A percentile compares a stretch with the other conserved stretches of the same genome.
Evolutionary conservation across 2,888 invertebrate genomes (phyloP).

Genomic region (Apotomis betuletana): DNA sequence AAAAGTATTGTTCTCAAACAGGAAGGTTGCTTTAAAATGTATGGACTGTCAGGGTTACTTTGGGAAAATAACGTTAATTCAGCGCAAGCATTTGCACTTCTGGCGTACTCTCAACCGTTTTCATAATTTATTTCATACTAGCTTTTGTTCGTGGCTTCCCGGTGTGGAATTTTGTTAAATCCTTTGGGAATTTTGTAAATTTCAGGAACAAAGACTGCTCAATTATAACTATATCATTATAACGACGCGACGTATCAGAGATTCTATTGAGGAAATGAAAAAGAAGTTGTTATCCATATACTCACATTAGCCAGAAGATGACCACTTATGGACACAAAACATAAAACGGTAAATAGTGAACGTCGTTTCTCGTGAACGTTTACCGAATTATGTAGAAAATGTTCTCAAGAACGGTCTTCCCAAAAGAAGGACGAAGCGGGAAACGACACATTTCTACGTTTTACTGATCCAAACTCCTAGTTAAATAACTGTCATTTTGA

Average conservation of each 20-base stretch:
- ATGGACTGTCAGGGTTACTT: conserved; percentile 35
- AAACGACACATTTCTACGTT: too few relatives aligned
- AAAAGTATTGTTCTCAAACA: conserved; percentile 4
- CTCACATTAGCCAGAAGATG: too few relatives aligned
- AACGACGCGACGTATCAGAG: not conserved
- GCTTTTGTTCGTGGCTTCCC: conserved; percentile 19
- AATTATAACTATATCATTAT: not conserved
- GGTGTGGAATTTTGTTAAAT: conserved; percentile 17
- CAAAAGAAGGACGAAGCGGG: too few relatives aligned
- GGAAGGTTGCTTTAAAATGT: conserved; percentile 36
- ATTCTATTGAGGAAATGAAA: too few relatives aligned
- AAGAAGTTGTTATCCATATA: too few relatives aligned
- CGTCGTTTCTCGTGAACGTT: too few relatives aligned
- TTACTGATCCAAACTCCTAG: too few relatives aligned
- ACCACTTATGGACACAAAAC: too few relatives aligned
- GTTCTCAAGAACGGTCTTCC: too few relatives aligned
- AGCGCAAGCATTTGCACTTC: conserved; percentile 11
- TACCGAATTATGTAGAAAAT: too few relatives aligned
- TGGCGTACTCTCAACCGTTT: conserved; percentile 16
- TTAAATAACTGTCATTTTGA: too few relatives aligned
- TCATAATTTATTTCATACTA: conserved; percentile 25
- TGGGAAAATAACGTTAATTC: conserved; percentile 13
- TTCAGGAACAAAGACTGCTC: not conserved
- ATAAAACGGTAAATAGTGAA: too few relatives aligned
- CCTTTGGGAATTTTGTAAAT: conserved; percentile 7